Conservation (phyloP, 2,888 invertebrate species). For the Serrognathus titanus region DNA sequence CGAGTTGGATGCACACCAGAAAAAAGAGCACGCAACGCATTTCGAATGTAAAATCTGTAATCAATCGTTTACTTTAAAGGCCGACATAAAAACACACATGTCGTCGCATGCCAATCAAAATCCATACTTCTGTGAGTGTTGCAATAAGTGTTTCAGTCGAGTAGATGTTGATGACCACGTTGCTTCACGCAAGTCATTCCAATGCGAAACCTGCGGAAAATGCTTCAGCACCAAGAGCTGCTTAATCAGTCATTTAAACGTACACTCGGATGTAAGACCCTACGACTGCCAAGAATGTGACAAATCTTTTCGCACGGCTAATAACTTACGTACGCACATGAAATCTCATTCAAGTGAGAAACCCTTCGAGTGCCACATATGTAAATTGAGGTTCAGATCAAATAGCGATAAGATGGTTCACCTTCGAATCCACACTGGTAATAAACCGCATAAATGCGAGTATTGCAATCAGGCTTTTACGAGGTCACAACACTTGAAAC, state of each 20-base stretch:
- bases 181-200: neutral
- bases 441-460: neutral
- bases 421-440: neutral
- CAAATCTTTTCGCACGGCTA: neutral
- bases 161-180: neutral
- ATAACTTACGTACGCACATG: neutral
- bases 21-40: neutral
- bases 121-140: neutral
- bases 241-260: neutral
- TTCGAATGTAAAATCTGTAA: neutral
- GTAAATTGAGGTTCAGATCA: neutral
- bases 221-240: neutral
- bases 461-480: neutral
- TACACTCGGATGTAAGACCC: neutral
- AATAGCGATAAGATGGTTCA: neutral
- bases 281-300: neutral
- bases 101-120: neutral
- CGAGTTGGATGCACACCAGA: neutral
- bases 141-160: neutral
- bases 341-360: neutral
- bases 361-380: neutral
- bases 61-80: neutral
- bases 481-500: neutral
- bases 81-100: neutral
- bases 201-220: neutral